Evolutionary conservation across 2,888 invertebrate species (phyloP).

Genomic region (Sarcophaga carnaria): DNA sequence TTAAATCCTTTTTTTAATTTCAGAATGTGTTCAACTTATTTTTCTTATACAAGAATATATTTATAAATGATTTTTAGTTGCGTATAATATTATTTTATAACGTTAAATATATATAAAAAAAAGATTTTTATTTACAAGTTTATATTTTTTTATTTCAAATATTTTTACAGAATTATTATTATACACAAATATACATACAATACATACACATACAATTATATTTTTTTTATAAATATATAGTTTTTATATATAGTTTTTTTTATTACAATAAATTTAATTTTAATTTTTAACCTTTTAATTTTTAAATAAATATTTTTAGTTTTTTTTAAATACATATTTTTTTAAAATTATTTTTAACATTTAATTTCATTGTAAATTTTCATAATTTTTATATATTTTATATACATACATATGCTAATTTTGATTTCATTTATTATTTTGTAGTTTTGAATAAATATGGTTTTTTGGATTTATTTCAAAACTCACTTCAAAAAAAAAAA

Average conservation of each 20-base stretch:
- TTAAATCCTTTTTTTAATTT: constrained; percentile 41
- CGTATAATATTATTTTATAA: not conserved
- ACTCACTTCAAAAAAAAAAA: constrained; percentile 71
- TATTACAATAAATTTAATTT: constrained; percentile 31
- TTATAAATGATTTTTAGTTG: constrained; percentile 31
- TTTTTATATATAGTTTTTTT: constrained; percentile 35
- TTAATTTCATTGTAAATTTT: constrained; percentile 42
- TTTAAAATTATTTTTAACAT: constrained; percentile 23
- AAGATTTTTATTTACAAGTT: constrained; percentile 60
- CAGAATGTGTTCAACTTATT: constrained; percentile 69
- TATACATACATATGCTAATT: constrained; percentile 19
- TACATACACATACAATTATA: constrained; percentile 46
- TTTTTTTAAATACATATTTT: constrained; percentile 31
- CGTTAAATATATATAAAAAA: constrained; percentile 53
- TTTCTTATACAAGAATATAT: constrained; percentile 43
- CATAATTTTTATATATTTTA: not conserved
- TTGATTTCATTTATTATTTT: constrained; percentile 71
- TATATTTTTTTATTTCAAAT: constrained; percentile 63
- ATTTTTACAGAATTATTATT: constrained; percentile 51
- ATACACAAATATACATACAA: constrained; percentile 28
- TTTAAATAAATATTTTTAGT: constrained; percentile 42
- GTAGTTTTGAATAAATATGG: constrained; percentile 81
- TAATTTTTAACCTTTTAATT: constrained; percentile 47
- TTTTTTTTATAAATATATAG: constrained; percentile 33
- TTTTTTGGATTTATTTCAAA: constrained; percentile 81